phyloP scores from a whole-genome alignment of 2,888 invertebrate species.

The Hoplodrina ambigua region DNA sequence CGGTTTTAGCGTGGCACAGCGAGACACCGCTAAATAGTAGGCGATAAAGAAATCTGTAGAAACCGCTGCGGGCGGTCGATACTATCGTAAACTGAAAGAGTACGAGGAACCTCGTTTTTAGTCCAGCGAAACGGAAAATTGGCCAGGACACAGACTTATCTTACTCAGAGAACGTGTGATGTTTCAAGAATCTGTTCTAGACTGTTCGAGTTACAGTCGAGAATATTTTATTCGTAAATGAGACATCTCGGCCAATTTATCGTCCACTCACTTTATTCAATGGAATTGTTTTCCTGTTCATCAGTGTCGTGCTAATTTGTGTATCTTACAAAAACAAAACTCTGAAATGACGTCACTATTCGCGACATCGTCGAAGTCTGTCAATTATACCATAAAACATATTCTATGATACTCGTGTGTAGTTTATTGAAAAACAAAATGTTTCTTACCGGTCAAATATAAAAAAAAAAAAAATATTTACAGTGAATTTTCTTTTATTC shows the following conservation, averaged over 20 bases:
- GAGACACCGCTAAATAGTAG: not conserved
- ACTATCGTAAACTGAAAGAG: constrained; percentile 51
- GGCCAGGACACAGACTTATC: constrained; percentile 64
- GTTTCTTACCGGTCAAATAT: no score
- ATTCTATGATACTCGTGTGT: no score
- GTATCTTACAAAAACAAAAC: not conserved
- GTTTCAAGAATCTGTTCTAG: constrained; percentile 26
- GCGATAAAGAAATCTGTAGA: constrained; percentile 33
- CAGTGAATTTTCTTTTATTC: no score
- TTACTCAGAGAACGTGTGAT: constrained; percentile 51
- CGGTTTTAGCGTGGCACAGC: not conserved
- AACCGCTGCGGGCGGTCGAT: constrained; percentile 37
- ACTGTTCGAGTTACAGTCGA: constrained; percentile 13
- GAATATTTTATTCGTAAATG: constrained; percentile 12
- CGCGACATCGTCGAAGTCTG: no score
- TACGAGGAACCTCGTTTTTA: constrained; percentile 62
- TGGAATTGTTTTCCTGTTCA: not conserved
- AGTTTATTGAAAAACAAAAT: no score
- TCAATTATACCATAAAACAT: no score
- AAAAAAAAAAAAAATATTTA: no score
- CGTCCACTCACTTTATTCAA: not conserved
- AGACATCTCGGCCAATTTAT: not conserved
- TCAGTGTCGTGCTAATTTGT: not conserved
- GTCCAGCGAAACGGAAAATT: constrained; percentile 68
- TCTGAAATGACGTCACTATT: no score